Base-by-base conservation (phyloP, 2,888 invertebrate genomes). In the Polia nebulosa region DNA sequence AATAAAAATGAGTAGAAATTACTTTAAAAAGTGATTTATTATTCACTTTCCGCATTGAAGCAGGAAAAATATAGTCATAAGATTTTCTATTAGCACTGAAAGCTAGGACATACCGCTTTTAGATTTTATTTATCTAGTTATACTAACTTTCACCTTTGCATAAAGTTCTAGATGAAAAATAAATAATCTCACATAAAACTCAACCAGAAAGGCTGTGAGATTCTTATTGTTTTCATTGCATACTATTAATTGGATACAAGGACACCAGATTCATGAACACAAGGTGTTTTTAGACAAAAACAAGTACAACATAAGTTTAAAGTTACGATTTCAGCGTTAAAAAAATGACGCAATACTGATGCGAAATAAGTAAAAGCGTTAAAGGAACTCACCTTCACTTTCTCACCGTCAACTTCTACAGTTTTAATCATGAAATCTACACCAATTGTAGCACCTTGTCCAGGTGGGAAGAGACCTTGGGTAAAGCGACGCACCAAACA, bases 351-450 rank as follows among this genome's bases (percentile, higher is more conserved):
- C 87, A 91, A 91, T 82, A 82, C 77, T 64, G 22, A 80, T 78
- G 70, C 83, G 84, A 79, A 87, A 88, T 84, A 85, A 72, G 81
- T 78, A 76, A 57, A 72, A 71, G 55, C 57, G 53, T 53, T 60
- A 60, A 61, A 70, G 58, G 78, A 67, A 83, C 89, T 93, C 96
- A 98, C 98, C 97, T 99, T 99, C 85, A 99, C 98, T 97, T 98
- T 98, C 94, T 98, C 98, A 89, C 98, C 98, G 87, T 98, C 99
- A 67, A 99, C 98, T 96, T 99, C 99, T 11, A 99, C 99, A 62
- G 99, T 99, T 96, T 99, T 99, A 76, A 99, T 99, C 99, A 99
- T 99, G 93, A 99, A 99, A 96, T 99, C 99, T 32, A 99, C 99
- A 67, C 99, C 99, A 87, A 99, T 99, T 4, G 99, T 99, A 66